Percentiles rank a stretch among this genome's conserved stretches.
These are phyloP conservation scores for Apis mellifera DNA, from an alignment of 1,140 invertebrate species.

Conservation along the genomic window DNA sequence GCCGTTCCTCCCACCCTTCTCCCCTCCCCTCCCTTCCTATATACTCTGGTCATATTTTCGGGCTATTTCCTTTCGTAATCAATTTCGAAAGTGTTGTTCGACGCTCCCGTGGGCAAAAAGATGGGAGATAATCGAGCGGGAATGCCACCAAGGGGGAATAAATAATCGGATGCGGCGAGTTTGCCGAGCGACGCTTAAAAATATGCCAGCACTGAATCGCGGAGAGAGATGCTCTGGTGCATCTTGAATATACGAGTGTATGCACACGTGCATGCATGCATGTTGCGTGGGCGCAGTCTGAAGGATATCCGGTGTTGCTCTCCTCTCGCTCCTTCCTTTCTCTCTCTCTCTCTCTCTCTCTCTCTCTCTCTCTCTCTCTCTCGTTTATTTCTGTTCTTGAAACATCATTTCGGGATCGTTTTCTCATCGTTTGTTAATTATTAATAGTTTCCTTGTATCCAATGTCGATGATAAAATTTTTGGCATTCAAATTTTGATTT, in stretches of 20 bases:
- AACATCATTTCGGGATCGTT: no score
- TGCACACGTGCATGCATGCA: slow-evolving; percentile 49
- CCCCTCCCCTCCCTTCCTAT: neutral
- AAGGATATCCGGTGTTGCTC: slow-evolving; percentile 79
- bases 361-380: neutral
- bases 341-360: neutral
- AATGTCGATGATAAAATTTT: no score
- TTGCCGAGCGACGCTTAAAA: slow-evolving; percentile 18
- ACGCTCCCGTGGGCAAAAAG: slow-evolving; percentile 6
- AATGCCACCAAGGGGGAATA: slow-evolving; percentile 16
- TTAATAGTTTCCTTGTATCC: no score
- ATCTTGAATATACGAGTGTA: slow-evolving; percentile 31
- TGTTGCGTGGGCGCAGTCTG: slow-evolving; percentile 71
- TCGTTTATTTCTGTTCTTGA: no score
- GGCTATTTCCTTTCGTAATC: slow-evolving; percentile 25
- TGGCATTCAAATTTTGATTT: no score
- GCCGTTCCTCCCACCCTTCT: no score
- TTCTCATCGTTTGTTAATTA: no score
- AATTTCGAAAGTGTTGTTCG: slow-evolving; percentile 15
- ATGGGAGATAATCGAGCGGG: slow-evolving; percentile 19
- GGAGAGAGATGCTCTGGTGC: slow-evolving; percentile 20
- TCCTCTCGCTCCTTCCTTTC: slow-evolving; percentile 60
- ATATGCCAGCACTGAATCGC: slow-evolving; percentile 34
- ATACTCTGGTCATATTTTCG: neutral
- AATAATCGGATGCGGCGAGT: slow-evolving; percentile 11